Evolutionary conservation across 1,140 invertebrate genomes (phyloP).

Genomic region (Centruroides sculpturatus): DNA sequence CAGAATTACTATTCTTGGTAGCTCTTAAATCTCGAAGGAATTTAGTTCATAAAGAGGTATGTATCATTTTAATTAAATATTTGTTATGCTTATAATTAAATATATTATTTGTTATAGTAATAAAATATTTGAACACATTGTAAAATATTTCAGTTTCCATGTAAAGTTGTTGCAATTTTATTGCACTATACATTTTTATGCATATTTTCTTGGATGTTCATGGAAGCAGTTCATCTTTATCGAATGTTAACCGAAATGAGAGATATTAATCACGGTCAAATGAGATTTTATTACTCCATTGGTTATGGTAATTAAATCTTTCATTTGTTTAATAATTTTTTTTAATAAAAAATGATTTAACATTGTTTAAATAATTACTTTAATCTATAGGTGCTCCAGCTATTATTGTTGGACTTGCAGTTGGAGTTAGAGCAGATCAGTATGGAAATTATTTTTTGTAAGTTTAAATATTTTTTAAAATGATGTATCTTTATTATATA

Average conservation of each 20-base stretch:
- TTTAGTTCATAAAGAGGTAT: conserved; percentile 43
- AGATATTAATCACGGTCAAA: conserved; percentile 88
- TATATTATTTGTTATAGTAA: no score
- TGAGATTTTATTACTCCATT: conserved; percentile 86
- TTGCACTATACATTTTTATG: conserved; percentile 85
- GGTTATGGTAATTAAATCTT: conserved; percentile 53
- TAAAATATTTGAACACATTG: background rate
- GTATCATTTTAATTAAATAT: conserved; percentile 2
- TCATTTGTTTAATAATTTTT: no score
- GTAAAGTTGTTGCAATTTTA: conserved; percentile 77
- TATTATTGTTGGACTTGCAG: conserved; percentile 73
- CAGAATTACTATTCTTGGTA: conserved; percentile 70
- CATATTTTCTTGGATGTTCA: conserved; percentile 77
- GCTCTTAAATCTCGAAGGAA: conserved; percentile 60
- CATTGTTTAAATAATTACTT: background rate
- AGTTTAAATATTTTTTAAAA: conserved; percentile 37
- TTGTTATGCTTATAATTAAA: background rate
- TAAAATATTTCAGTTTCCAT: conserved; percentile 45
- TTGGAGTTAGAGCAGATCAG: conserved; percentile 84
- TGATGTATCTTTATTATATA: no score
- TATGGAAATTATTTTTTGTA: conserved; percentile 88
- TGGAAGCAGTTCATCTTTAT: conserved; percentile 82
- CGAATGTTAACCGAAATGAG: conserved; percentile 89
- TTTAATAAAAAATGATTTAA: conserved; percentile 25
- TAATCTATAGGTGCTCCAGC: conserved; percentile 53